Percentiles rank a stretch among this genome's conserved stretches.
Evolutionary conservation across 2,797 vertebrate genomes (phyloP).

Genomic region (Neopelma chrysocephalum): DNA sequence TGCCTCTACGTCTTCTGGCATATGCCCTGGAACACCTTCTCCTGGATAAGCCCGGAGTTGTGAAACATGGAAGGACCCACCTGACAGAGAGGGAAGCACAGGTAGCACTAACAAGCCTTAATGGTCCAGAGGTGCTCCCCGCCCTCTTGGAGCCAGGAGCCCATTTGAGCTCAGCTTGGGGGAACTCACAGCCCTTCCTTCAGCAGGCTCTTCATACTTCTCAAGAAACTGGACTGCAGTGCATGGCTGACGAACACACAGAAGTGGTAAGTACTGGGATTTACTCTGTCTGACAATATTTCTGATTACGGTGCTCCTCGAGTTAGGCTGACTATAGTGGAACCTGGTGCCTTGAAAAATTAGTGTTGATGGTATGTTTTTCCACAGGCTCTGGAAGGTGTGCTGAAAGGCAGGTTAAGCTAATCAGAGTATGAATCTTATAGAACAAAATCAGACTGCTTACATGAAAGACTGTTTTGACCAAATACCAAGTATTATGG

Average conservation of each 20-base stretch:
- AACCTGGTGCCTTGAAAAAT: background rate
- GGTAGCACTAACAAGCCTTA: background rate
- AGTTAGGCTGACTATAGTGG: background rate
- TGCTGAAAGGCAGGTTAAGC: background rate
- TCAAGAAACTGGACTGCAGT: background rate
- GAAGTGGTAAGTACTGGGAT: background rate
- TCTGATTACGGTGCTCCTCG: background rate
- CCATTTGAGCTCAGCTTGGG: background rate
- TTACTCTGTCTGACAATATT: background rate
- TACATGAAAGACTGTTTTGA: background rate
- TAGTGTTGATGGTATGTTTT: fast-evolving
- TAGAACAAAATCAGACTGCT: background rate
- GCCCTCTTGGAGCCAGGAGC: fast-evolving
- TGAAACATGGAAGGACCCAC: background rate
- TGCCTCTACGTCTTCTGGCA: too few species aligned
- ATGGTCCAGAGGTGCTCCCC: background rate
- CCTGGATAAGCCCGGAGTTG: fast-evolving
- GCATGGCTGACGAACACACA: fast-evolving
- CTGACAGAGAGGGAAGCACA: background rate
- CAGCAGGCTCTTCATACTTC: background rate
- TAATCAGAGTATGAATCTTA: background rate
- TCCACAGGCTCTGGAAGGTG: background rate
- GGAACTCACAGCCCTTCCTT: fast-evolving
- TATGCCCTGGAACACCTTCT: background rate
- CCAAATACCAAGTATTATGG: background rate